phyloP scores from a whole-genome alignment of 2,888 invertebrate genomes.

The Alcis repandata region DNA sequence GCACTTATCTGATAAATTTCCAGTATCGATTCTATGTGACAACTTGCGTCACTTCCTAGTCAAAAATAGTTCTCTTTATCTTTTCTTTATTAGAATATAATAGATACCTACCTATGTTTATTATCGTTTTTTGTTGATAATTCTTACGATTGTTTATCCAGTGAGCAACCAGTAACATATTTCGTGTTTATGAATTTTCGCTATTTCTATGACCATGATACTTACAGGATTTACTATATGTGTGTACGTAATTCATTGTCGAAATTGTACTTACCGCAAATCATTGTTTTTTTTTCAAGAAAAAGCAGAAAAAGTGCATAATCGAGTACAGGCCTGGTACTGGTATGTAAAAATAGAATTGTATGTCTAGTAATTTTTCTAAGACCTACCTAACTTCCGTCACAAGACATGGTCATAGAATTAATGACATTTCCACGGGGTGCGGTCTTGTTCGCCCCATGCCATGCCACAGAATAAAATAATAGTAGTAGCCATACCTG shows the following conservation, averaged over 20 bases:
- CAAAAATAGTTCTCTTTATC: conserved; percentile 18
- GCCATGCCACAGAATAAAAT: background rate
- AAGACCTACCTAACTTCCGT: background rate
- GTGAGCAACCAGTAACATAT: no score
- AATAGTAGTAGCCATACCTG: conserved; percentile 22
- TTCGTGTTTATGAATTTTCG: no score
- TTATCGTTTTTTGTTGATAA: background rate
- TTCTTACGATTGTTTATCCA: conserved; percentile 35
- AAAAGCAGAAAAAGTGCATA: no score
- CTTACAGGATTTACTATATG: no score
- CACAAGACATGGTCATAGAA: background rate
- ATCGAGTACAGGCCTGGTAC: no score
- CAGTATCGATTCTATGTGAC: conserved; percentile 17
- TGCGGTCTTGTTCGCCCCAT: conserved; percentile 5
- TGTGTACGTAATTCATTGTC: no score
- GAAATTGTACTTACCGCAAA: no score
- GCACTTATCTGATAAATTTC: conserved; percentile 15
- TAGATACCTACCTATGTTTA: background rate
- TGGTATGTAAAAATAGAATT: no score
- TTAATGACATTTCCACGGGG: background rate
- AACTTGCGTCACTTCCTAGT: conserved; percentile 29
- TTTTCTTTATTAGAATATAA: background rate
- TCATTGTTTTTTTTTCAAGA: no score
- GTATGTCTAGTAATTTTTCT: no score
- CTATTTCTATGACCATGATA: no score